phyloP scores from a whole-genome alignment of 1,140 invertebrate genomes.

The Drosophila gunungcola region DNA sequence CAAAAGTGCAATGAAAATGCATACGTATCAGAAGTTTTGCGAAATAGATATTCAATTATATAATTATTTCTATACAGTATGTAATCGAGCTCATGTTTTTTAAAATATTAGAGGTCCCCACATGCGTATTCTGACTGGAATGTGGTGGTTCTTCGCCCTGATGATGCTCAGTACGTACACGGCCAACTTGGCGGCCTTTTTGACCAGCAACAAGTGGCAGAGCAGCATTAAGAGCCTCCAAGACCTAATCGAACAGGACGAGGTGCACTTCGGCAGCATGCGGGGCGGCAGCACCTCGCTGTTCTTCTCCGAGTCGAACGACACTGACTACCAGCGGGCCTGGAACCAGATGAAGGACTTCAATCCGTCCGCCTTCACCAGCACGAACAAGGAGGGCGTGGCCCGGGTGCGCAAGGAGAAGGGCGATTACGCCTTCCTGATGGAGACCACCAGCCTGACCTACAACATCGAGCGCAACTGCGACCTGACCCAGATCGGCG shows the following conservation, averaged over 20 bases:
- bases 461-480: constrained; percentile 92
- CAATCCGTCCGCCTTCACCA: constrained; percentile 92
- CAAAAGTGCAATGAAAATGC: no score
- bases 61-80: no score
- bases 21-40: no score
- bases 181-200: constrained; percentile 97
- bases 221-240: constrained; percentile 93
- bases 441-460: constrained; percentile 93
- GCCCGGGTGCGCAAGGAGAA: constrained; percentile 90
- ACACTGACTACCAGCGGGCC: constrained; percentile 90
- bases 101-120: constrained; percentile 89
- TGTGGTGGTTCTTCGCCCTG: constrained; percentile 98
- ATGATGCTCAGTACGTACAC: constrained; percentile 98
- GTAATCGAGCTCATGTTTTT: no score
- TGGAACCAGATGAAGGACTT: constrained; percentile 93
- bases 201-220: constrained; percentile 94
- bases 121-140: constrained; percentile 92
- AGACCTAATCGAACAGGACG: constrained; percentile 94
- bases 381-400: constrained; percentile 93
- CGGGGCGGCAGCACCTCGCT: constrained; percentile 90
- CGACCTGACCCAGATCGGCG: constrained; percentile 91
- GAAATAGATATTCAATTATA: no score
- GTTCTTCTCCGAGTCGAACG: constrained; percentile 87
- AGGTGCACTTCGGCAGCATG: constrained; percentile 94
- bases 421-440: constrained; percentile 91